These are phyloP conservation scores for Neolamprologus modestus DNA, from an alignment of 2,113 vertebrate genomes.

Conservation along the genomic window DNA sequence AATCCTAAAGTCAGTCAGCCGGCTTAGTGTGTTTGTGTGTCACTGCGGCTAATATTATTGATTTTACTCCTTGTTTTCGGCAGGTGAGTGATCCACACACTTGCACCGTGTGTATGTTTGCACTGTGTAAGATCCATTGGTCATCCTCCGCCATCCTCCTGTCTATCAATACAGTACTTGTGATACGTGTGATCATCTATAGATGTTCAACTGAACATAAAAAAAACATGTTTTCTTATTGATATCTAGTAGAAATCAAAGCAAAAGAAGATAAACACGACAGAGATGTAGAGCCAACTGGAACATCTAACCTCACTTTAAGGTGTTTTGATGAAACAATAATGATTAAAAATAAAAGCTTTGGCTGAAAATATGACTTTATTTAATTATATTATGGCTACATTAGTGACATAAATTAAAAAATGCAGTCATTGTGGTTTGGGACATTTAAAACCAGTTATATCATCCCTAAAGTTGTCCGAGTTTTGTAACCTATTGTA, in stretches of 20 bases:
- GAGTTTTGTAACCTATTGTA: not conserved
- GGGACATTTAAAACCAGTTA: not conserved
- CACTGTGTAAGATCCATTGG: not conserved
- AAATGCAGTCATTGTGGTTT: not conserved
- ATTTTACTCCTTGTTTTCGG: conserved; percentile 41
- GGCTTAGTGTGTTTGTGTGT: not conserved
- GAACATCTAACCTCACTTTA: not conserved
- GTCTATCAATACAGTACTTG: not conserved
- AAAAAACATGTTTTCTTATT: not conserved
- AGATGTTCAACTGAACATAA: not conserved
- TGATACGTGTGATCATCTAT: not conserved
- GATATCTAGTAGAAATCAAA: not conserved
- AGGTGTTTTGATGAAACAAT: not conserved
- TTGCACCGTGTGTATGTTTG: not conserved
- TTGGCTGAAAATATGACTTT: not conserved
- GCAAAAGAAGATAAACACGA: not conserved
- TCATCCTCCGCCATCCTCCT: not conserved
- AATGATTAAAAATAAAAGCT: not conserved
- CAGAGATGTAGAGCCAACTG: not conserved
- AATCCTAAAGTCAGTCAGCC: not conserved
- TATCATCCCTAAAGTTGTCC: not conserved
- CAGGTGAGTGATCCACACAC: not conserved
- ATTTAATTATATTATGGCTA: not conserved
- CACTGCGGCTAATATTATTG: conserved; percentile 23
- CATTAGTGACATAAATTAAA: not conserved